Base-by-base conservation (phyloP, 2,113 vertebrate genomes). In the Callionymus lyra region DNA sequence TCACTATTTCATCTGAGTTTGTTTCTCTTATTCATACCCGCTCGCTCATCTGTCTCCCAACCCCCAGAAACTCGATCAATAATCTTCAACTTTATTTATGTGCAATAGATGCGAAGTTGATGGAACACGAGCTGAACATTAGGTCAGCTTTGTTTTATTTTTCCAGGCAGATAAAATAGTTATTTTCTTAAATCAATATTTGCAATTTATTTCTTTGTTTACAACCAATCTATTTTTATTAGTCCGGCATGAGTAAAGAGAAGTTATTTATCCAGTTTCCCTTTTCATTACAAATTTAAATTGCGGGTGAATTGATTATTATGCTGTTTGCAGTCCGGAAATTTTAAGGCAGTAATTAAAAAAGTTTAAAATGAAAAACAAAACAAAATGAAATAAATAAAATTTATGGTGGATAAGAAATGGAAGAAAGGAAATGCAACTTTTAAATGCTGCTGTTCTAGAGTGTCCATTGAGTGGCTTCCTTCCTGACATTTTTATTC, bases 151-250 rank as follows among this genome's bases (percentile, higher is more conserved):
- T 9, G 2, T 40, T 55, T 37, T 21, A 16, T 36, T 61, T 36
- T 61, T 44, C 16, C 50, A 34, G 36, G 15, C 53, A 42, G 14
- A 52, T 50, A 16, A 6, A 8, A 47, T 40, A 33, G 52, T 17
- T 35, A 12, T 39, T 34, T 11, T 9, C 47, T 34, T 13, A 0
- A 9, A 43, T 74, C 57, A 34, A 53, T 59, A 61, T 14, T 11
- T 17, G 41, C 16, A 40, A 31, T 51, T 45, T 27, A 16, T 42
- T 51, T 16, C 14, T 47, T 31, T 14, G 2, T 14, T 6, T 9
- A 38, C 12, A 38, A 42, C 5, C 12, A 21, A 16, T 62, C 41
- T 27, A 16, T 74, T 51, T 57, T 68, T 44, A 62, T 70, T 63
- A 16, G 41, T 13, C 1, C 16, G 1, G 1, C 19, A 31, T 12